These are phyloP conservation scores for Odontothrips loti DNA, from an alignment of 2,888 invertebrate genomes.

Conservation along the genomic window DNA sequence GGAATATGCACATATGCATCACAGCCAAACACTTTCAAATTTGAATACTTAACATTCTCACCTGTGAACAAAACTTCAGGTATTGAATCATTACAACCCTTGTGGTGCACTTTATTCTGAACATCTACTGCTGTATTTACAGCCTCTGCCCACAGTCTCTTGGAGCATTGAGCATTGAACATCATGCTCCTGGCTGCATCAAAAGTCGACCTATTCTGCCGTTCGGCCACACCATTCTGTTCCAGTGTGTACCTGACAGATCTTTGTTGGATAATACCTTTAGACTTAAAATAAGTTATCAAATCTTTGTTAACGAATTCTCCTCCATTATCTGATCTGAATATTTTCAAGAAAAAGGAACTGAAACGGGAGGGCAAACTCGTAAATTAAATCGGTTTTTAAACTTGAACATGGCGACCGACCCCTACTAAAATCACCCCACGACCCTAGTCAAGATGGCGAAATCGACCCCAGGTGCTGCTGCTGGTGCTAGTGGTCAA, in stretches of 20 bases:
- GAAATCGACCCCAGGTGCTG: too few species aligned
- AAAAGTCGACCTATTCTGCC: background rate
- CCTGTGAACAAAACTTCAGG: background rate
- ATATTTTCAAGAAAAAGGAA: background rate
- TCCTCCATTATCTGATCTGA: background rate
- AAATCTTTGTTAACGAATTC: background rate
- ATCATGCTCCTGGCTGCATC: background rate
- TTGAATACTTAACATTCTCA: background rate
- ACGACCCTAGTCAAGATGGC: too few species aligned
- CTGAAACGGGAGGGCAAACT: too few species aligned
- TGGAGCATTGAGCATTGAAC: background rate
- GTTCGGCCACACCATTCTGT: background rate
- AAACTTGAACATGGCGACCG: too few species aligned
- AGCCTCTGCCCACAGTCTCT: background rate
- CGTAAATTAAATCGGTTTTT: too few species aligned
- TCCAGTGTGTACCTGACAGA: background rate
- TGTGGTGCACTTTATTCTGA: background rate
- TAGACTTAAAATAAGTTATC: background rate
- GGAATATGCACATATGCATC: background rate
- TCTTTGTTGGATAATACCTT: background rate
- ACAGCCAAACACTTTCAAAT: background rate
- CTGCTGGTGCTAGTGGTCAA: too few species aligned
- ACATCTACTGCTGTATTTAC: background rate
- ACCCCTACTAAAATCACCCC: too few species aligned
- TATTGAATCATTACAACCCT: background rate